Evolutionary conservation across 2,113 vertebrate genomes (phyloP).

Genomic region (Raja brachyura): DNA sequence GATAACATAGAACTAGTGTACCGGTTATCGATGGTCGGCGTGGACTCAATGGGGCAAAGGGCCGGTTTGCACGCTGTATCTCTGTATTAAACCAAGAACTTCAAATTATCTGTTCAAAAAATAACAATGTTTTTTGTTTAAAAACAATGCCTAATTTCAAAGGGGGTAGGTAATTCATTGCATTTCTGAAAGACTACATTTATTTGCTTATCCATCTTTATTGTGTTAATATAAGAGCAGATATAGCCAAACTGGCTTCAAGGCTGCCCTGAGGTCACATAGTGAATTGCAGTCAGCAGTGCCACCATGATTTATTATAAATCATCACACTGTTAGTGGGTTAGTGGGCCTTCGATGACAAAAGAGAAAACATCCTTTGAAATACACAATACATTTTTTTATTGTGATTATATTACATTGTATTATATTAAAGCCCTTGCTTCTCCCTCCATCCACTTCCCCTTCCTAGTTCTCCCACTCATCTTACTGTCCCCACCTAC

Average conservation of each 20-base stretch:
- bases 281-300: background rate
- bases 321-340: background rate
- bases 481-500: no score
- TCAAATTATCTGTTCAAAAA: background rate
- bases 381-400: background rate
- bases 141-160: background rate
- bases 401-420: no score
- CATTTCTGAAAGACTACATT: background rate
- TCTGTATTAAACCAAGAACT: background rate
- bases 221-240: background rate
- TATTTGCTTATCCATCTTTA: background rate
- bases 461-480: no score
- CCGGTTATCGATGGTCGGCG: no score
- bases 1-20: no score
- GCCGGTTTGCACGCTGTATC: no score
- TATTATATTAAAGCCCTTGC: no score
- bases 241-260: background rate
- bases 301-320: background rate
- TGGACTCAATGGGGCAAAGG: no score
- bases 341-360: background rate
- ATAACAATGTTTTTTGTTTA: background rate
- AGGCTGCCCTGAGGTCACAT: background rate
- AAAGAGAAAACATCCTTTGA: background rate
- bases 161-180: background rate
- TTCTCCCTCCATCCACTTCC: no score